Base-by-base conservation (phyloP, 2,888 invertebrate genomes). In the Drosophila sordidapex region DNA sequence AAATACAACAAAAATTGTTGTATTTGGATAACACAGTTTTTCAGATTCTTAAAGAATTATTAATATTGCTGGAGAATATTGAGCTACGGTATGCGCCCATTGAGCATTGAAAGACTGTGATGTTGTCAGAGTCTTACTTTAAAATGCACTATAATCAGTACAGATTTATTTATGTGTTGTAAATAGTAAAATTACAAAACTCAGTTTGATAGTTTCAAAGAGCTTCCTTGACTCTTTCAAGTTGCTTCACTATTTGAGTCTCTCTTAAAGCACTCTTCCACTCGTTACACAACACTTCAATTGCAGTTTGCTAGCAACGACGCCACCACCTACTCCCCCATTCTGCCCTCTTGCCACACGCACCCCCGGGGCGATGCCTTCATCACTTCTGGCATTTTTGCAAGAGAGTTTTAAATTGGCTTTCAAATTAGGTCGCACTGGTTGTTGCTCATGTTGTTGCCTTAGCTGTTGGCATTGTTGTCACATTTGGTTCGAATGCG, bases 401-500 rank as follows among this genome's bases (percentile, higher is more conserved):
- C 79, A 71, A 57, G 64, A 70, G 70, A 68, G 67, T 72, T 68
- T 76, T 76, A 81, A 84, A 86, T 88, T 88, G 86, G 87, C 83
- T 83, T 70, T 83, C 85, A 60, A 80, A 80, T 81, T 74, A 72
- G 72, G 76, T 82, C 82, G 81, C 76, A 72, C 51, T 70, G 62
- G 57, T 74, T 74, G 79, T 60, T 71, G 75, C 54, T 72, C 69
- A 57, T 83, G 71, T 52, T 71, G 60, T 52, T 68, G 71, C 36
- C 57, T 31, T 33, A 56, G 65, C 65, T 73, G 74, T 72, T 76
- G 65, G 53, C 83, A 79, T 83, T 88, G 87, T 88, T 85, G 84
- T 85, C 85, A 83, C 89, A 88, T 86, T 87, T 79, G 75, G 69
- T 64, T 65, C 74, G 89, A 83, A 79, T 85, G 82, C 76, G 76